These are phyloP conservation scores for Xerus inauris DNA, from an alignment of 2,113 vertebrate species.

Conservation along the genomic window DNA sequence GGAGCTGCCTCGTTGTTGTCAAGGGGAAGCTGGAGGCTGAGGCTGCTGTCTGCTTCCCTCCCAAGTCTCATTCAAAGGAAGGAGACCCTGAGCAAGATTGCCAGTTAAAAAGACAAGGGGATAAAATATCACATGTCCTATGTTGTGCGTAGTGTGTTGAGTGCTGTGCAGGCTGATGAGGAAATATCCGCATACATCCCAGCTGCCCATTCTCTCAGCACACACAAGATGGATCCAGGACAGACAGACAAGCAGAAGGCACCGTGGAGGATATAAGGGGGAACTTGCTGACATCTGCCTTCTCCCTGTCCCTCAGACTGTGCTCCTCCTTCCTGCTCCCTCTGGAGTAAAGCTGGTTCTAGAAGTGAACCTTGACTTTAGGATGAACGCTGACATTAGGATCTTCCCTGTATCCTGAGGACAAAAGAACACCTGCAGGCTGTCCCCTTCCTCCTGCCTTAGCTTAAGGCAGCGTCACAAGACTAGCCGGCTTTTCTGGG, in stretches of 20 bases:
- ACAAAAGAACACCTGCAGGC: not conserved
- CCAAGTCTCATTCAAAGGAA: constrained; percentile 69
- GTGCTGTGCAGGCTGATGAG: constrained; percentile 68
- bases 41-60: constrained; percentile 12
- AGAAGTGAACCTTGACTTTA: not conserved
- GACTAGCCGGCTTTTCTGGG: not conserved
- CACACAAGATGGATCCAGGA: not conserved
- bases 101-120: constrained; percentile 39
- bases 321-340: not conserved
- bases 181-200: constrained; percentile 22
- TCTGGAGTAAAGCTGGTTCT: not conserved
- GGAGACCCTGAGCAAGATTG: not conserved
- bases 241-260: not conserved
- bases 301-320: not conserved
- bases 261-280: not conserved
- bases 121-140: not conserved
- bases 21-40: constrained; percentile 62
- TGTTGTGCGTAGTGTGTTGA: not conserved
- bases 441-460: not conserved
- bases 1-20: constrained; percentile 67
- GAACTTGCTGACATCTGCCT: too few species aligned
- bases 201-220: not conserved
- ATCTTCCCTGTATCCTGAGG: not conserved
- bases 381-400: not conserved
- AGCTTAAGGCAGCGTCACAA: not conserved